Evolutionary conservation across 2,888 invertebrate species (phyloP).

Genomic region (Parascotia fuliginaria): DNA sequence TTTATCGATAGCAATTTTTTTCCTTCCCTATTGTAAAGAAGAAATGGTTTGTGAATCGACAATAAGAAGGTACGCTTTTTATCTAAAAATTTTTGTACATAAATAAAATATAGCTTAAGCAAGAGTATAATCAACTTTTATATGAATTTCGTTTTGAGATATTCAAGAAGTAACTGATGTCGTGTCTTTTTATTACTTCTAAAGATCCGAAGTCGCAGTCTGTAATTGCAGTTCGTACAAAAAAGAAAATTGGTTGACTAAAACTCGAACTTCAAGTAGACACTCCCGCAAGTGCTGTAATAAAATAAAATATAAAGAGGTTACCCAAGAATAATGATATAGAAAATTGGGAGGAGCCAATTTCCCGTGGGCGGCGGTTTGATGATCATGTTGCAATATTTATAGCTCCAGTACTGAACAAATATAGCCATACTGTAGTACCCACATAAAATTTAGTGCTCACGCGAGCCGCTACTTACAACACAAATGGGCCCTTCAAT

Average conservation of each 20-base stretch:
- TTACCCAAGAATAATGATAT: constrained; percentile 41
- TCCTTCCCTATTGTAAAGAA: constrained; percentile 49
- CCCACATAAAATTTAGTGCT: constrained; percentile 43
- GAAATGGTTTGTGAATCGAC: constrained; percentile 60
- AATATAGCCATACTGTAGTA: constrained; percentile 37
- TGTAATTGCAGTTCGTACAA: too few species aligned
- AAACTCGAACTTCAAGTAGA: neutral
- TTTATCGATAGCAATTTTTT: constrained; percentile 43
- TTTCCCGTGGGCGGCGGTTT: constrained; percentile 58
- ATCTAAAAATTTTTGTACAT: constrained; percentile 52
- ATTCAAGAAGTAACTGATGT: constrained; percentile 10
- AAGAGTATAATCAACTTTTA: constrained; percentile 17
- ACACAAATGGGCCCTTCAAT: constrained; percentile 41
- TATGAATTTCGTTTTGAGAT: constrained; percentile 12
- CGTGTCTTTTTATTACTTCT: constrained; percentile 5
- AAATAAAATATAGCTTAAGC: constrained; percentile 33
- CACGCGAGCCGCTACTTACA: constrained; percentile 59
- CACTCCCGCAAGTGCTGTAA: constrained; percentile 7
- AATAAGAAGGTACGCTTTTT: constrained; percentile 57
- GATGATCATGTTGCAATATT: constrained; percentile 61
- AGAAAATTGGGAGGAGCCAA: constrained; percentile 50
- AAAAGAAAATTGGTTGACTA: too few species aligned
- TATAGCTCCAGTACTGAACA: constrained; percentile 50
- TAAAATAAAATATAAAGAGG: constrained; percentile 34
- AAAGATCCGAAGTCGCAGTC: neutral